Percentiles rank a stretch among this genome's conserved stretches.
Conservation (phyloP, 2,888 invertebrate genomes). For the Hirtodrosophila confusa region DNA sequence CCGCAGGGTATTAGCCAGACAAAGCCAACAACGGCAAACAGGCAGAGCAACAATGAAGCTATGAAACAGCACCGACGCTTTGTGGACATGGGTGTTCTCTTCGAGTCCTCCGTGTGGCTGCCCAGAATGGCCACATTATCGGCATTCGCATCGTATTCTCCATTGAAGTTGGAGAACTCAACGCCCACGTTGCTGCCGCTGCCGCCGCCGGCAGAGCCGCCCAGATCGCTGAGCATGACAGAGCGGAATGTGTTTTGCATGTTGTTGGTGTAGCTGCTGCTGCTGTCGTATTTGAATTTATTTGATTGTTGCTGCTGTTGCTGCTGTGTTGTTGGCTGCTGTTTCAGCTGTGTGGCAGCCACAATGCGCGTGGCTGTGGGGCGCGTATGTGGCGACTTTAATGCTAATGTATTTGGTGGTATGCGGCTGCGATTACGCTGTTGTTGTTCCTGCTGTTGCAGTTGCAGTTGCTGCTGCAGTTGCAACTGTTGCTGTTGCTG, state of each 20-base stretch:
- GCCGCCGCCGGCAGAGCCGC: slow-evolving; percentile 35
- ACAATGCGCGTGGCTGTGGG: slow-evolving; percentile 50
- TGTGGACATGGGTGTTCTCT: slow-evolving; percentile 87
- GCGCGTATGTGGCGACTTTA: slow-evolving; percentile 62
- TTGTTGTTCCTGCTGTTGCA: slow-evolving; percentile 46
- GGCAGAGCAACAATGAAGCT: slow-evolving; percentile 89
- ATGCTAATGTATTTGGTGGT: slow-evolving; percentile 69
- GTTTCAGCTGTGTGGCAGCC: slow-evolving; percentile 43
- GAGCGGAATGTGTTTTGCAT: slow-evolving; percentile 83
- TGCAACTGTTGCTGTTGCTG: slow-evolving; percentile 38
- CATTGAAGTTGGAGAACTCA: slow-evolving; percentile 81
- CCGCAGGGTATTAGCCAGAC: slow-evolving; percentile 91
- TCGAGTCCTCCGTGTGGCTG: slow-evolving; percentile 82
- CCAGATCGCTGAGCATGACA: slow-evolving; percentile 81
- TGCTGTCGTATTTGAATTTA: slow-evolving; percentile 37
- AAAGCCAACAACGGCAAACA: slow-evolving; percentile 89
- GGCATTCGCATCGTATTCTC: slow-evolving; percentile 82
- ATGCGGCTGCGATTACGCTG: slow-evolving; percentile 69
- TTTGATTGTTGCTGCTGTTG: slow-evolving; percentile 44
- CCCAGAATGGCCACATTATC: slow-evolving; percentile 84
- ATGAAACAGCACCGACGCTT: slow-evolving; percentile 89
- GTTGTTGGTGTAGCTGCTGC: slow-evolving; percentile 70
- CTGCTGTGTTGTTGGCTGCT: slow-evolving; percentile 40
- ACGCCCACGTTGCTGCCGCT: slow-evolving; percentile 56
- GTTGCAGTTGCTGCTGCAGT: slow-evolving; percentile 14